A percentile compares a stretch with the other conserved stretches of the same genome.
Conservation (phyloP, 2,797 vertebrate genomes). For the Muscicapa comitata region DNA sequence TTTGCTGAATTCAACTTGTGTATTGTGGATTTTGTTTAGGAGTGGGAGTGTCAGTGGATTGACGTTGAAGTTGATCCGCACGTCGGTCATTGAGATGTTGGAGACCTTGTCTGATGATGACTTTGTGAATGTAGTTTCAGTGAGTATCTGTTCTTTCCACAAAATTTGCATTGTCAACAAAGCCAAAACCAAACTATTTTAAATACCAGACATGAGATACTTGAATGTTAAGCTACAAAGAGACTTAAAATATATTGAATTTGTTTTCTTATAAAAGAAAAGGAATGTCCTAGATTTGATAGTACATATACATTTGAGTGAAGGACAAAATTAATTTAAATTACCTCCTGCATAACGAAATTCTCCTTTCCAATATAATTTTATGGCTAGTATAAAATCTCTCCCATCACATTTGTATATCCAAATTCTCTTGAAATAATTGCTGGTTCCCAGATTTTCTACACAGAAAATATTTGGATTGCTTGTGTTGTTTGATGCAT, state of each 20-base stretch:
- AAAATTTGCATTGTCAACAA: background rate
- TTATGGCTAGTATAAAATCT: background rate
- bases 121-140: constrained; percentile 97
- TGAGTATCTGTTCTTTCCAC: constrained; percentile 77
- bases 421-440: background rate
- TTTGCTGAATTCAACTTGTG: background rate
- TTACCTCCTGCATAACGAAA: background rate
- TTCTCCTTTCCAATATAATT: background rate
- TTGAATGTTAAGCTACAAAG: background rate
- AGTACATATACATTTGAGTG: background rate
- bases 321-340: background rate
- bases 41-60: constrained; percentile 96
- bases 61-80: constrained; percentile 94
- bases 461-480: background rate
- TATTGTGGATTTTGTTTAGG: constrained; percentile 64
- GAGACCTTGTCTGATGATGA: constrained; percentile 97
- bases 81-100: constrained; percentile 95
- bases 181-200: background rate
- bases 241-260: background rate
- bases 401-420: background rate
- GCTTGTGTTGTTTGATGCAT: background rate
- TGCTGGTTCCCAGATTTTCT: background rate
- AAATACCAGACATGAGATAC: background rate
- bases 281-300: background rate
- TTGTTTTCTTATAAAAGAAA: background rate